A percentile compares a stretch with the other conserved stretches of the same genome.
These are phyloP conservation scores for Dufourea novaeangliae DNA, from an alignment of 1,140 invertebrate species.

Conservation along the genomic window DNA sequence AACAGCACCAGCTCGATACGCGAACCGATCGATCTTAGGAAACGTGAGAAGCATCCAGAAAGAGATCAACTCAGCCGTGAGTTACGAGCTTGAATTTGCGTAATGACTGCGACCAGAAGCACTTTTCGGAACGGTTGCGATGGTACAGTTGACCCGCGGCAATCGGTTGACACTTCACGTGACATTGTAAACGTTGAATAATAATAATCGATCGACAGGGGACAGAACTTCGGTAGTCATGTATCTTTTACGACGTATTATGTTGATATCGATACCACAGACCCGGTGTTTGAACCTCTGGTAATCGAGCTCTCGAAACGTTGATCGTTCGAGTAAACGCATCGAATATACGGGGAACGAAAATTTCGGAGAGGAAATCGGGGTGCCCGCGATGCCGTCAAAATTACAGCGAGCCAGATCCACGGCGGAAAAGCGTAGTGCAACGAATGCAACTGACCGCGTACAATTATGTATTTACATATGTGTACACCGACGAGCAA, in stretches of 20 bases:
- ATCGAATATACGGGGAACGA: neutral
- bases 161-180: neutral
- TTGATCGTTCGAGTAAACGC: neutral
- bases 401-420: constrained; percentile 58
- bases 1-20: constrained; percentile 3
- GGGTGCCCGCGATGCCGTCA: constrained; percentile 40
- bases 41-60: constrained; percentile 14
- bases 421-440: constrained; percentile 57
- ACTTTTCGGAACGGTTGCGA: constrained; percentile 13
- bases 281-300: too few relatives aligned
- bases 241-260: too few relatives aligned
- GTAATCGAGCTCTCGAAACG: neutral
- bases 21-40: constrained; percentile 23
- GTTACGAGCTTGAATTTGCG: constrained; percentile 38
- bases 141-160: neutral
- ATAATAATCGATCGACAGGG: too few relatives aligned
- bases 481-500: too few relatives aligned
- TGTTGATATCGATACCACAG: too few relatives aligned
- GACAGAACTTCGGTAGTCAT: too few relatives aligned
- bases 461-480: constrained; percentile 63
- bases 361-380: constrained; percentile 46
- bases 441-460: constrained; percentile 53
- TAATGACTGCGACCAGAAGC: constrained; percentile 29
- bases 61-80: constrained; percentile 13
- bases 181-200: too few relatives aligned